phyloP scores from a whole-genome alignment of 1,140 invertebrate genomes.

The Leptestheria dahalacensis region DNA sequence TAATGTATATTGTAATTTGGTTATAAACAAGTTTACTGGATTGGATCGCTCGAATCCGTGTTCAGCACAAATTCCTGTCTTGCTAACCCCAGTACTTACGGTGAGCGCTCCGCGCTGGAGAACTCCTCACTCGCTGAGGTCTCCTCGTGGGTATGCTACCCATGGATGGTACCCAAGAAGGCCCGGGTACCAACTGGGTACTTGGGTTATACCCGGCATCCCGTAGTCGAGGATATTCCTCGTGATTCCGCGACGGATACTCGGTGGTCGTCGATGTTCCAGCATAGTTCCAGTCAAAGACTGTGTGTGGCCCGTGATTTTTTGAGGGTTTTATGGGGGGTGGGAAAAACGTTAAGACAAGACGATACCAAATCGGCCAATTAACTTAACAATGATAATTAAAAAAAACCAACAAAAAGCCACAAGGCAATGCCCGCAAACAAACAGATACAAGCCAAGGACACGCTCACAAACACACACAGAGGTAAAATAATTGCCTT shows the following conservation, averaged over 20 bases:
- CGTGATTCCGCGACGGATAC: background rate
- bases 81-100: background rate
- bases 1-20: too few species aligned
- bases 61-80: background rate
- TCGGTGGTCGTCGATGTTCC: background rate
- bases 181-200: constrained; percentile 1
- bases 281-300: background rate
- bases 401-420: constrained; percentile 1
- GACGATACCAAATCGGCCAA: too few species aligned
- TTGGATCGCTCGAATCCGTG: too few species aligned
- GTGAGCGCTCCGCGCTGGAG: background rate
- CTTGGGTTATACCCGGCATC: background rate
- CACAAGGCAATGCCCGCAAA: background rate
- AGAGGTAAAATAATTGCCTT: background rate
- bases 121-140: background rate
- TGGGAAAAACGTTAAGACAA: too few species aligned
- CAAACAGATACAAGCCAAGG: background rate
- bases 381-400: too few species aligned
- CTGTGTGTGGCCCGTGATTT: background rate
- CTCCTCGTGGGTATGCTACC: background rate
- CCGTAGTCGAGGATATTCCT: background rate
- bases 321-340: too few species aligned
- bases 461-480: background rate
- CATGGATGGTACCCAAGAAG: constrained; percentile 7
- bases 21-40: too few species aligned